phyloP scores from a whole-genome alignment of 2,113 vertebrate species.

The Cinclus mexicanus region DNA sequence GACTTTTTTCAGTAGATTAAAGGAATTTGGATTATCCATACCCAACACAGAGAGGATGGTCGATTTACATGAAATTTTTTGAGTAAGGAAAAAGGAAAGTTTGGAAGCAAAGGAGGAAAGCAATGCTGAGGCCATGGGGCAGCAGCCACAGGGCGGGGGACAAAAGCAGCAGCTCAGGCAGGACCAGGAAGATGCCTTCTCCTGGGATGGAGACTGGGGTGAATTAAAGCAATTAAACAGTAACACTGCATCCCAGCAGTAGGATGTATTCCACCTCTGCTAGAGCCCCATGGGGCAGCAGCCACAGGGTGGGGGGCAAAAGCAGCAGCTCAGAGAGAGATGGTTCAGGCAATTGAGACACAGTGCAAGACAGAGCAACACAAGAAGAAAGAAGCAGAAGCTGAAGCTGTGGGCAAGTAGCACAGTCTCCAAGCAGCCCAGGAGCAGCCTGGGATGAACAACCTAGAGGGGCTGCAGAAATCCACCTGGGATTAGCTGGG shows the following conservation, averaged over 20 bases:
- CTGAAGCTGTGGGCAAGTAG: background rate
- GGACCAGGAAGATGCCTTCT: background rate
- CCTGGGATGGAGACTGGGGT: background rate
- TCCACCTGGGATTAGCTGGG: background rate
- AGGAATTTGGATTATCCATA: background rate
- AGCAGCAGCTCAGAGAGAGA: background rate
- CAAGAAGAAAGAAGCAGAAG: background rate
- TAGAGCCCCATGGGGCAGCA: background rate
- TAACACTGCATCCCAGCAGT: too few species aligned
- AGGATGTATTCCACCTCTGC: too few species aligned
- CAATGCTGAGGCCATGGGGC: background rate
- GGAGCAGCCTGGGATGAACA: background rate
- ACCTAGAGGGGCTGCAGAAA: background rate
- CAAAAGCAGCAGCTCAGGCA: background rate
- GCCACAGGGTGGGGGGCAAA: background rate
- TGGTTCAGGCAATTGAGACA: background rate
- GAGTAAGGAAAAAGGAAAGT: background rate
- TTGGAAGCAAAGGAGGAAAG: background rate
- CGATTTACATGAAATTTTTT: accelerated
- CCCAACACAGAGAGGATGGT: background rate
- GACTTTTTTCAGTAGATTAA: background rate
- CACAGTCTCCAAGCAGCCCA: background rate
- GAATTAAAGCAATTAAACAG: background rate
- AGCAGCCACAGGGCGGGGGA: background rate
- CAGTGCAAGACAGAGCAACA: background rate